Conservation (phyloP, 2,888 invertebrate species). For the Aleiodes leptofemur region DNA sequence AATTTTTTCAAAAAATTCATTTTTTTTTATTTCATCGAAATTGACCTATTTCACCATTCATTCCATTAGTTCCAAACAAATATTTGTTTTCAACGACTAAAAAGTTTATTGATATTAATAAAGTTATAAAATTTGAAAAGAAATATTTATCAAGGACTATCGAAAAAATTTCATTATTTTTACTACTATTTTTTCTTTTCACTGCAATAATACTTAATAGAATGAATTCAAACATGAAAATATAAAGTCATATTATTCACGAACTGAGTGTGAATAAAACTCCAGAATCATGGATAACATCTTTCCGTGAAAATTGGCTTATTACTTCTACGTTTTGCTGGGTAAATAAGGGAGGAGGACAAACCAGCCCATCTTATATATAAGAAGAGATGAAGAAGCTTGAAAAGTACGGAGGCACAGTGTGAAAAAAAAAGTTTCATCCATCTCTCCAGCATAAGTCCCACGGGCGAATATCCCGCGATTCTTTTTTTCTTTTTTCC, state of each 20-base stretch:
- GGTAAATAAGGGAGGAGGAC: conserved; percentile 21
- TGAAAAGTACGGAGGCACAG: conserved; percentile 23
- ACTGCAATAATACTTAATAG: not conserved
- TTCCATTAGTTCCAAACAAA: too few relatives aligned
- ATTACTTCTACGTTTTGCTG: conserved; percentile 53
- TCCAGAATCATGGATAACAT: conserved; percentile 14
- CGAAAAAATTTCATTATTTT: too few relatives aligned
- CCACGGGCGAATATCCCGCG: conserved; percentile 45
- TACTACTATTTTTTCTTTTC: too few relatives aligned
- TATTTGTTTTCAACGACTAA: too few relatives aligned
- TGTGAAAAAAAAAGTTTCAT: conserved; percentile 54
- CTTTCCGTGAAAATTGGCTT: conserved; percentile 49
- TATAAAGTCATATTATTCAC: not conserved
- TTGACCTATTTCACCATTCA: too few relatives aligned
- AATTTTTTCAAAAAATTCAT: too few relatives aligned
- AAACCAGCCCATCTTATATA: not conserved
- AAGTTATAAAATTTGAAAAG: too few relatives aligned
- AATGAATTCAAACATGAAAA: conserved; percentile 12
- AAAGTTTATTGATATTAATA: too few relatives aligned
- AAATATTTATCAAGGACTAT: too few relatives aligned
- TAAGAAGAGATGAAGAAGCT: conserved; percentile 7
- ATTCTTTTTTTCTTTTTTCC: not conserved
- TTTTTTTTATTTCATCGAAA: too few relatives aligned
- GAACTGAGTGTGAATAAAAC: not conserved
- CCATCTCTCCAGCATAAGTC: conserved; percentile 48